phyloP scores from a whole-genome alignment of 2,797 vertebrate species.

The Apodemus agrarius region DNA sequence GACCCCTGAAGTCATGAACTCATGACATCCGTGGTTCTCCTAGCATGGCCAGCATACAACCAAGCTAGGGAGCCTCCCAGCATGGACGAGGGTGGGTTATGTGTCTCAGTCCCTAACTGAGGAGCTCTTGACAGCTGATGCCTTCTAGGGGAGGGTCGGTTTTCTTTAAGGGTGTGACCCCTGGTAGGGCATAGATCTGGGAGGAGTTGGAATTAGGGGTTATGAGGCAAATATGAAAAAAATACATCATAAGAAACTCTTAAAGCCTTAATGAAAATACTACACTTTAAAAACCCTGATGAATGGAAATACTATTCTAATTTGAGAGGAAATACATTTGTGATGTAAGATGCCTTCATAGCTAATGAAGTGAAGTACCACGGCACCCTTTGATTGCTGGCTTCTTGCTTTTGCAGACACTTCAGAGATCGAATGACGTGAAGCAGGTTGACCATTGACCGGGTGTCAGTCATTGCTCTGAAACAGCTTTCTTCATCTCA shows the following conservation, averaged over 20 bases:
- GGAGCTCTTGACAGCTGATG: neutral
- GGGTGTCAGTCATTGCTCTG: neutral
- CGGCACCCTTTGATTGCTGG: neutral
- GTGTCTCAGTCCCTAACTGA: neutral
- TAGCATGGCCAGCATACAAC: neutral
- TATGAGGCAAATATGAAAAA: neutral
- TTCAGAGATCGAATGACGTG: neutral
- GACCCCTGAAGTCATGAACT: neutral
- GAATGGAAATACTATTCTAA: constrained; percentile 52
- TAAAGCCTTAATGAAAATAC: neutral
- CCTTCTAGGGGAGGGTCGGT: neutral
- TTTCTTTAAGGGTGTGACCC: neutral
- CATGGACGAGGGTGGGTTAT: too few relatives aligned
- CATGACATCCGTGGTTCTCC: neutral
- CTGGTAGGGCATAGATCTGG: neutral
- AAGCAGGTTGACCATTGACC: neutral
- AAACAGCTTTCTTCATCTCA: neutral
- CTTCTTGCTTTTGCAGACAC: neutral
- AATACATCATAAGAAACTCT: neutral
- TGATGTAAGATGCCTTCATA: neutral
- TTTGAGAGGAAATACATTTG: neutral
- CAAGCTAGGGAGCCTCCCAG: neutral
- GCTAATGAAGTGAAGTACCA: constrained; percentile 35
- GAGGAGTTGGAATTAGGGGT: neutral
- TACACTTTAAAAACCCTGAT: neutral